Evolutionary conservation across 2,888 invertebrate species (phyloP).

Genomic region (Macrosoma leucophasiata): DNA sequence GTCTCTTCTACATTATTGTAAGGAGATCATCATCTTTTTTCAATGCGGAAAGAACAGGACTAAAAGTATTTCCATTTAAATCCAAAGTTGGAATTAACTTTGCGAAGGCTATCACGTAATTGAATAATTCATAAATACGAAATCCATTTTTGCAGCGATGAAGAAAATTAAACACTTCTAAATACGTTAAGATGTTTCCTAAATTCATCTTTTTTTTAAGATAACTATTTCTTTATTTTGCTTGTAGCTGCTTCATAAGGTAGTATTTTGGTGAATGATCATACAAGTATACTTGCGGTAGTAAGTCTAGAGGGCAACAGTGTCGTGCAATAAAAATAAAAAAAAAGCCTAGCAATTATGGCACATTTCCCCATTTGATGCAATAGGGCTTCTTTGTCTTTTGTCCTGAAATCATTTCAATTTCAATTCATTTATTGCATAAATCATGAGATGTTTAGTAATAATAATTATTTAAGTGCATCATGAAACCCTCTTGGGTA

Average conservation of each 20-base stretch:
- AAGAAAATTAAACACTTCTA: no score
- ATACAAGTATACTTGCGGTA: not conserved
- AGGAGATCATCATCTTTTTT: no score
- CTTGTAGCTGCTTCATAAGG: not conserved
- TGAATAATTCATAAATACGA: conserved; percentile 28
- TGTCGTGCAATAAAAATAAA: not conserved
- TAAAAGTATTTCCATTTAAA: conserved; percentile 44
- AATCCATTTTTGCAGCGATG: conserved; percentile 25
- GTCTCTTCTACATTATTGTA: no score
- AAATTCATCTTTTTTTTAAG: not conserved
- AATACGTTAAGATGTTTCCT: conserved; percentile 1
- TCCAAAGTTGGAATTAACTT: conserved; percentile 16
- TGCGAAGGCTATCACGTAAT: conserved; percentile 13
- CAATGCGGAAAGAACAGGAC: no score
- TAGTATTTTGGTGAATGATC: conserved; percentile 1
- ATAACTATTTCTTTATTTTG: conserved; percentile 1
- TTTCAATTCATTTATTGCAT: no score
- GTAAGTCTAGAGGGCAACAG: not conserved
- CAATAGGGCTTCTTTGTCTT: not conserved
- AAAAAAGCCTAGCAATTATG: not conserved
- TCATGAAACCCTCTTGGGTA: no score
- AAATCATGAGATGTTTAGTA: no score
- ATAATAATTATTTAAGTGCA: no score
- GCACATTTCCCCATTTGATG: not conserved
- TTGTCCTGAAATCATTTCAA: not conserved